Percentiles rank a stretch among this genome's conserved stretches.
Conservation (phyloP, 1,140 invertebrate species). For the Artemia franciscana region DNA sequence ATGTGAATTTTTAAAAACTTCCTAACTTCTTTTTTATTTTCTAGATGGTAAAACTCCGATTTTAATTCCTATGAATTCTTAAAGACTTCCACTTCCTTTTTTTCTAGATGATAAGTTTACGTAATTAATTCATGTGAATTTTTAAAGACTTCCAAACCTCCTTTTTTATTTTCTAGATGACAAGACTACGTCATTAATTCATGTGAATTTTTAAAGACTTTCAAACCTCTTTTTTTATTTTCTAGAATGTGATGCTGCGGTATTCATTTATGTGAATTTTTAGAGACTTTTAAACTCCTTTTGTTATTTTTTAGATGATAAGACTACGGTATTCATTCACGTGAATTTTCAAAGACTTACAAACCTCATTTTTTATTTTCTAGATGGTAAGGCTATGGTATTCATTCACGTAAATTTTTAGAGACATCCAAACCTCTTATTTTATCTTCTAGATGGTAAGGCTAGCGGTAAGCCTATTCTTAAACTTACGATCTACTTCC, state of each 20-base stretch:
- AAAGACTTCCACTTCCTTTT: not conserved
- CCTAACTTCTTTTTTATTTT: not conserved
- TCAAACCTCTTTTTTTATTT: not conserved
- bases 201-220: not conserved
- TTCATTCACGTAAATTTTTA: not conserved
- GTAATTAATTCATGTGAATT: not conserved
- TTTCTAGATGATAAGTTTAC: not conserved
- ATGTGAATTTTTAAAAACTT: not conserved
- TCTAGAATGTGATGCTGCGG: not conserved
- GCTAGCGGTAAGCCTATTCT: not conserved
- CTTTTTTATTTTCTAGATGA: not conserved
- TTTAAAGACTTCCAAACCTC: not conserved
- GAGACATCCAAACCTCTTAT: no score
- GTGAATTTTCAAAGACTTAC: not conserved
- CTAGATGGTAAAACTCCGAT: not conserved
- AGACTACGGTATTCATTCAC: not conserved
- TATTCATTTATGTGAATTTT: not conserved
- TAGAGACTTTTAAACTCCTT: not conserved
- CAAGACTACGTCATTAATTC: not conserved
- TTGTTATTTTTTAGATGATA: not conserved
- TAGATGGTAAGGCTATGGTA: not conserved
- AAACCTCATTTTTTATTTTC: not conserved
- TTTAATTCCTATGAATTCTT: not conserved
- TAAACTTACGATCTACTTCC: not conserved
- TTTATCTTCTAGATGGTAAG: no score